Evolutionary conservation across 2,113 vertebrate species (phyloP), one percentile per base, ranked within the genome.

Genomic region (Percopsis transmontana): DNA sequence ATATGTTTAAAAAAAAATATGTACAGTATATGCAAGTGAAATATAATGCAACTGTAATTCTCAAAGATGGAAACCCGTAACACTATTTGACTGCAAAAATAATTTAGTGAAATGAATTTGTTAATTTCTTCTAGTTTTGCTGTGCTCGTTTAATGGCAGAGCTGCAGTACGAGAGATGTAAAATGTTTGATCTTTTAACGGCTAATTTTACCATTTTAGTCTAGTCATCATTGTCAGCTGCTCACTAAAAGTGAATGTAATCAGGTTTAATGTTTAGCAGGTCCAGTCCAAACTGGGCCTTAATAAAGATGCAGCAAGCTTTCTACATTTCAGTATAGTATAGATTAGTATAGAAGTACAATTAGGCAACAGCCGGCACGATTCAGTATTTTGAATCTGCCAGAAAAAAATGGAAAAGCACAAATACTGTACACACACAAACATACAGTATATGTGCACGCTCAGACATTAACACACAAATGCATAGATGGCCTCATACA

Each of bases 341-440:
- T 66, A 61, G 66, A 62, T 67, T 71, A n/a, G n/a, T n/a, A n/a
- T n/a, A 61, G 62, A 64, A 63, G 53, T 58, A 57, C 61, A 77
- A 77, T 68, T 77, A 77, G 66, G 69, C 68, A 62, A 12, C 18
- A 42, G 50, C 55, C 51, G n/a, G 44, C 42, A 33, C 62, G 57
- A 66, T 77, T 61, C 48, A 66, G 52, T 45, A 44, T 51, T 66
- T 54, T 53, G 39, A 62, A 67, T 40, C 18, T 66, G 52, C 68
- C 68, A 58, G 53, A 57, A 44, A 57, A 53, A 14, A 12, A 10
- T 23, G 51, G 14, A 12, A 53, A 23, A 10, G 62, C 63, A 59
- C 42, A 47, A 33, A 33, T 33, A 33, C 53, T n/a, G n/a, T n/a
- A 61, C 69, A 41, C 38, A 58, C 52, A 54, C 61, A 67, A 38